Conservation (phyloP, 2,113 vertebrate genomes). For the Podocnemis expansa region DNA sequence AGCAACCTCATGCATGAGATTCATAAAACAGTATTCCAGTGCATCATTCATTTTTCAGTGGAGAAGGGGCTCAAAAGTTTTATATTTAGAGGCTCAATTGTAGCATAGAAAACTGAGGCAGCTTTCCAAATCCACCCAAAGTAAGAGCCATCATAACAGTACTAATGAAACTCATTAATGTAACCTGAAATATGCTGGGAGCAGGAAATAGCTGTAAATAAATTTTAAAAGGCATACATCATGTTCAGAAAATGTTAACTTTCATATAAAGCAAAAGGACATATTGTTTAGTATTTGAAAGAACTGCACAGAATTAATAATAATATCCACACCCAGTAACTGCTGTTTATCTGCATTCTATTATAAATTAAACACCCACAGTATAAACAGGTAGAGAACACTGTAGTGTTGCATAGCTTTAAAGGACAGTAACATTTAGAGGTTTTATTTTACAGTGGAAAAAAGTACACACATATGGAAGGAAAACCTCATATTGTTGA, state of each 20-base stretch:
- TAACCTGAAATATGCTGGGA: not conserved
- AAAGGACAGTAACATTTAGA: not conserved
- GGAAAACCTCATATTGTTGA: not conserved
- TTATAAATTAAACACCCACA: not conserved
- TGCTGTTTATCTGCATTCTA: not conserved
- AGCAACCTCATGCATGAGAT: not conserved
- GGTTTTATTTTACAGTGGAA: not conserved
- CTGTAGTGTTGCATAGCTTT: not conserved
- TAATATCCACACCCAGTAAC: not conserved
- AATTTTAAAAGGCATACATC: conserved; percentile 11
- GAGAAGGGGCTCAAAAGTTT: not conserved
- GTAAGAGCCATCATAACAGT: not conserved
- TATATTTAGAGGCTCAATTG: not conserved
- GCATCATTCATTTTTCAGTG: not conserved
- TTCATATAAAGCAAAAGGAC: not conserved
- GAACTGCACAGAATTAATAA: not conserved
- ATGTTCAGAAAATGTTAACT: not conserved
- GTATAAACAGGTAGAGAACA: not conserved
- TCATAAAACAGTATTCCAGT: not conserved
- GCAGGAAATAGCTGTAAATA: not conserved
- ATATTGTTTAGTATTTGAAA: not conserved
- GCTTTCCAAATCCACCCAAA: conserved; percentile 11
- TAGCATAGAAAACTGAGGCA: not conserved
- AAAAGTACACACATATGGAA: not conserved
- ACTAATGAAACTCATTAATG: not conserved